Evolutionary conservation across 2,113 vertebrate species (phyloP).

Genomic region (Archocentrus centrarchus): DNA sequence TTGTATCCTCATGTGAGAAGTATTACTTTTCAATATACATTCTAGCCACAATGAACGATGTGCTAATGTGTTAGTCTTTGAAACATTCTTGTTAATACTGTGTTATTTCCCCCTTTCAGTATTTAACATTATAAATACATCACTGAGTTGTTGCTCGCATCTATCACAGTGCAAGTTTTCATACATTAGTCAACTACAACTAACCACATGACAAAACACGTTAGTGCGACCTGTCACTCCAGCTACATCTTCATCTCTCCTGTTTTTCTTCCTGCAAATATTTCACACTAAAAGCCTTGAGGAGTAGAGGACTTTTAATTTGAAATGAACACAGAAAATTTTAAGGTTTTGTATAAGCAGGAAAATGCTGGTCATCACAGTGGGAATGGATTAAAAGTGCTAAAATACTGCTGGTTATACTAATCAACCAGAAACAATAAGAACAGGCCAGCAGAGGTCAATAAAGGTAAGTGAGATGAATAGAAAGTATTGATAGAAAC

Average conservation of each 20-base stretch:
- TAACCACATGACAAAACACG: background rate
- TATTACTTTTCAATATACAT: too few relatives aligned
- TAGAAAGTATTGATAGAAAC: background rate
- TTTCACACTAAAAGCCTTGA: background rate
- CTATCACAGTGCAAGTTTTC: background rate
- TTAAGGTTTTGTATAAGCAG: too few relatives aligned
- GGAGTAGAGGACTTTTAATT: background rate
- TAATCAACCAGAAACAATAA: background rate
- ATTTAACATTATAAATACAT: background rate
- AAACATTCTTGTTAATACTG: too few relatives aligned
- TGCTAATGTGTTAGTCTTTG: too few relatives aligned
- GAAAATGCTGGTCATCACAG: too few relatives aligned
- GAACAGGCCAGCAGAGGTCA: background rate
- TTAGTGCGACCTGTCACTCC: rapidly evolving
- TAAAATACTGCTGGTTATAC: background rate
- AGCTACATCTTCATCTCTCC: background rate
- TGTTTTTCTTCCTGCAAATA: background rate
- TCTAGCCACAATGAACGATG: too few relatives aligned
- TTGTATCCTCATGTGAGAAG: too few relatives aligned
- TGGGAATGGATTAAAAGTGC: too few relatives aligned
- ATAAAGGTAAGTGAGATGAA: background rate
- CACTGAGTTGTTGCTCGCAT: background rate
- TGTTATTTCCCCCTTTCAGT: too few relatives aligned
- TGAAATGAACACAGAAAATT: too few relatives aligned
- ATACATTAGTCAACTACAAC: too few relatives aligned